Conservation (phyloP, 1,140 invertebrate genomes). For the Meloidogyne floridensis region DNA sequence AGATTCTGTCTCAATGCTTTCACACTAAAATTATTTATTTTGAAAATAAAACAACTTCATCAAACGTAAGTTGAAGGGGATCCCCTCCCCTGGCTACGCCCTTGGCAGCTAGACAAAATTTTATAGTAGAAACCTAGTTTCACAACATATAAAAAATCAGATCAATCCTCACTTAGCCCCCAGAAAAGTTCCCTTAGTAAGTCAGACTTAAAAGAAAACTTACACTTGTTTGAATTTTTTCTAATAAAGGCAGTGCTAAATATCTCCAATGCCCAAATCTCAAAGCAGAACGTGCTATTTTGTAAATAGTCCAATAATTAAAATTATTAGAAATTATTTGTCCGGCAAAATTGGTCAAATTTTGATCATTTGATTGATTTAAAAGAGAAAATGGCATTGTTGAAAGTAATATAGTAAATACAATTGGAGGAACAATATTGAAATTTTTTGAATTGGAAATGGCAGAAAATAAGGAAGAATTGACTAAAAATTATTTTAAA, state of each 20-base stretch:
- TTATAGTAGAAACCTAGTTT: no score
- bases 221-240: constrained; percentile 15
- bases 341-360: neutral
- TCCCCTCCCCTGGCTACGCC: no score
- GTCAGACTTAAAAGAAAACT: neutral
- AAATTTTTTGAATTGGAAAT: constrained; percentile 4
- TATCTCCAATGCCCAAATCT: constrained; percentile 27
- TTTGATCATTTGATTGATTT: constrained; percentile 4
- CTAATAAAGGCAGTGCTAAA: constrained; percentile 25
- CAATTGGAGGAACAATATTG: neutral
- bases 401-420: constrained; percentile 16
- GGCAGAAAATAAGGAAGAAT: neutral
- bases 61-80: no score
- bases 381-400: constrained; percentile 7
- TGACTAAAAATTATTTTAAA: neutral
- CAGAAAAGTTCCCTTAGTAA: no score
- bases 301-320: constrained; percentile 25
- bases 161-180: no score
- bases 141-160: no score
- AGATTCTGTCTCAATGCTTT: constrained; percentile 32
- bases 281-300: constrained; percentile 17
- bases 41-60: neutral
- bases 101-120: no score
- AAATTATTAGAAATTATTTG: constrained; percentile 11
- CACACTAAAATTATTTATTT: constrained; percentile 3